Evolutionary conservation across 2,113 vertebrate genomes (phyloP).

Genomic region (Melanotaenia duboulayi): DNA sequence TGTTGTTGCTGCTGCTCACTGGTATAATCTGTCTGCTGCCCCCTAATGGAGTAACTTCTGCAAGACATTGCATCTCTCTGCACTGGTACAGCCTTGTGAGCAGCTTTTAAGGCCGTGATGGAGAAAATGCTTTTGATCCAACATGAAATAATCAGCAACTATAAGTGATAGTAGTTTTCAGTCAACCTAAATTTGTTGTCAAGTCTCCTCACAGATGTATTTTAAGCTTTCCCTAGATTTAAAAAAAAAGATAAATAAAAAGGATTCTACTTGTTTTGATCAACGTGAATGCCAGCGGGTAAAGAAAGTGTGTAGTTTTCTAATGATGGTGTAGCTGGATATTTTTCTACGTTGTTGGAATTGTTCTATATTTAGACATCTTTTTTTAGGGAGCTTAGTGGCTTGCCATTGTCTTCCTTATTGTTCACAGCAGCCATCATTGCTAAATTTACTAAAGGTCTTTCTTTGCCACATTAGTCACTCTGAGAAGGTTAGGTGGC

Average conservation of each 20-base stretch:
- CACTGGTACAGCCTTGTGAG: slow-evolving; percentile 19
- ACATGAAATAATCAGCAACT: slow-evolving; percentile 4
- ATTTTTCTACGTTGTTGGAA: slow-evolving; percentile 38
- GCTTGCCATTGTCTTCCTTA: slow-evolving; percentile 18
- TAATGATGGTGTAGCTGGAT: not conserved
- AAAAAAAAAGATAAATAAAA: not conserved
- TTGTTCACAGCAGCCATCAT: slow-evolving; percentile 43
- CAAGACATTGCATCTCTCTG: slow-evolving; percentile 50
- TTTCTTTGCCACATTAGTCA: slow-evolving; percentile 25
- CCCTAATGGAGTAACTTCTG: slow-evolving; percentile 64
- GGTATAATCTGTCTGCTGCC: slow-evolving; percentile 60
- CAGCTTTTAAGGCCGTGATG: slow-evolving; percentile 14
- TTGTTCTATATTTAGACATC: slow-evolving; percentile 27
- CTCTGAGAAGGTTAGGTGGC: slow-evolving; percentile 63
- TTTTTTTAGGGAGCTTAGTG: slow-evolving; percentile 16
- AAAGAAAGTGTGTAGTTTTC: not conserved
- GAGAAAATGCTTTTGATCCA: slow-evolving; percentile 21
- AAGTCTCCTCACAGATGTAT: not conserved
- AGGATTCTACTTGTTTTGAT: not conserved
- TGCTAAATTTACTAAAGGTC: slow-evolving; percentile 31
- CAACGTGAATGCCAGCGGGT: not conserved
- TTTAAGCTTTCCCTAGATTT: not conserved
- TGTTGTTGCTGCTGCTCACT: slow-evolving; percentile 27
- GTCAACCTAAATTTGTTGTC: slow-evolving; percentile 8
- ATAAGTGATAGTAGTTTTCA: slow-evolving; percentile 3